A percentile compares a stretch with the other conserved stretches of the same genome.
These are phyloP conservation scores for Leptarthrus brevirostris DNA, from an alignment of 2,888 invertebrate species.

Conservation along the genomic window DNA sequence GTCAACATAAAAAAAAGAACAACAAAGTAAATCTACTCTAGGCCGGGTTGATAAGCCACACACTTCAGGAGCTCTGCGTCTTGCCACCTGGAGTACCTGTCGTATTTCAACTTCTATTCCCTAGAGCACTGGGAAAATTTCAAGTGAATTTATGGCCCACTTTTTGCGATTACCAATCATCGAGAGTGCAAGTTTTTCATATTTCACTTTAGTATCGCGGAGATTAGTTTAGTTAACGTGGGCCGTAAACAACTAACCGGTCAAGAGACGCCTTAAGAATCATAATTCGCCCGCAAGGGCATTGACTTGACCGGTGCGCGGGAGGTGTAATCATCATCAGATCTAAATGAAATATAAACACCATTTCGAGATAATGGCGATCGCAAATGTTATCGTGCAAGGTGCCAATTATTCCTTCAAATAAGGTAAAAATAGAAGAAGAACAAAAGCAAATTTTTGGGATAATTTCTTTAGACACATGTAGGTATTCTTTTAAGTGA, in stretches of 20 bases:
- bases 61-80: constrained; percentile 21
- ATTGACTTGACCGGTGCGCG: not conserved
- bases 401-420: too few species aligned
- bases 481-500: too few species aligned
- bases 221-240: not conserved
- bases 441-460: too few species aligned
- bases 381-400: too few species aligned
- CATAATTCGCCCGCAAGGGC: not conserved
- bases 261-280: not conserved
- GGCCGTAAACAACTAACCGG: not conserved
- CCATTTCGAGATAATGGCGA: too few species aligned
- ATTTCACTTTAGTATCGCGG: not conserved
- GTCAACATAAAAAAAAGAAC: constrained; percentile 31
- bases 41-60: constrained; percentile 7
- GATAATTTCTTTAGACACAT: too few species aligned
- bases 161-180: constrained; percentile 17
- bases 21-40: constrained; percentile 40
- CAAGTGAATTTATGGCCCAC: constrained; percentile 26
- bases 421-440: too few species aligned
- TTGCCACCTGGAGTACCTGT: constrained; percentile 1
- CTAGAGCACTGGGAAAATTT: not conserved
- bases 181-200: constrained; percentile 32
- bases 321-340: not conserved
- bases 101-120: not conserved
- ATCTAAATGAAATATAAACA: too few species aligned